Percentiles rank a stretch among this genome's conserved stretches.
phyloP scores from a whole-genome alignment of 2,113 vertebrate species.

The Lasiurus borealis region DNA sequence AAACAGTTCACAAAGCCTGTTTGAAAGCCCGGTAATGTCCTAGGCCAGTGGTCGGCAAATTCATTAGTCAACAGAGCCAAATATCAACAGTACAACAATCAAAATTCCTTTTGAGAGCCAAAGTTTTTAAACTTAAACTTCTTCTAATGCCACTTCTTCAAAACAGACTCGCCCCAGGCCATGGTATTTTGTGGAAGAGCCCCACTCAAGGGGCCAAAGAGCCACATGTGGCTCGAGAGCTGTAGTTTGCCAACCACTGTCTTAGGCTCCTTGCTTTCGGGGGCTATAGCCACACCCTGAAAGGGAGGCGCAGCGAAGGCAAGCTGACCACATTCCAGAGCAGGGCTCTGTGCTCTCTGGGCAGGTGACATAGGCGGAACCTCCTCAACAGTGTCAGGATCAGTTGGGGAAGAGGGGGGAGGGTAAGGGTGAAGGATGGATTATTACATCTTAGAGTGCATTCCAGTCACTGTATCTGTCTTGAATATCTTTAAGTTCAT shows the following conservation, averaged over 20 bases:
- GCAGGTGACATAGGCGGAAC: neutral
- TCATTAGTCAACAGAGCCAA: too few species aligned
- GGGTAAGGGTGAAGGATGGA: neutral
- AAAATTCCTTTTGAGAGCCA: too few species aligned
- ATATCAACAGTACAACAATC: too few species aligned
- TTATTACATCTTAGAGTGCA: fast-evolving
- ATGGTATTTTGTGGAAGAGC: too few species aligned
- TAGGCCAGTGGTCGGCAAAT: too few species aligned
- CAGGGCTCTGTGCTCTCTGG: neutral
- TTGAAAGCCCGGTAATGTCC: neutral
- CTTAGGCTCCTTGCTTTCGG: neutral
- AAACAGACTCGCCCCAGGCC: too few species aligned
- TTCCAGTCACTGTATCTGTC: neutral
- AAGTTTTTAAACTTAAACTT: too few species aligned
- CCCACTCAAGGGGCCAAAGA: too few species aligned
- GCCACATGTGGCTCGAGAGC: too few species aligned
- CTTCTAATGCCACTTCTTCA: too few species aligned
- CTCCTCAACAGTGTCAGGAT: neutral
- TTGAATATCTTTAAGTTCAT: neutral
- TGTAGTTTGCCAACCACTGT: too few species aligned
- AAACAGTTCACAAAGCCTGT: neutral
- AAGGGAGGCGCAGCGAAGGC: neutral
- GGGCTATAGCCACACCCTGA: neutral
- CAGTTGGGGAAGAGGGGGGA: neutral
- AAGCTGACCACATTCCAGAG: neutral